Evolutionary conservation across 2,888 invertebrate species (phyloP), one percentile per base, ranked within the genome.

Genomic region (Eupeodes latifasciatus): DNA sequence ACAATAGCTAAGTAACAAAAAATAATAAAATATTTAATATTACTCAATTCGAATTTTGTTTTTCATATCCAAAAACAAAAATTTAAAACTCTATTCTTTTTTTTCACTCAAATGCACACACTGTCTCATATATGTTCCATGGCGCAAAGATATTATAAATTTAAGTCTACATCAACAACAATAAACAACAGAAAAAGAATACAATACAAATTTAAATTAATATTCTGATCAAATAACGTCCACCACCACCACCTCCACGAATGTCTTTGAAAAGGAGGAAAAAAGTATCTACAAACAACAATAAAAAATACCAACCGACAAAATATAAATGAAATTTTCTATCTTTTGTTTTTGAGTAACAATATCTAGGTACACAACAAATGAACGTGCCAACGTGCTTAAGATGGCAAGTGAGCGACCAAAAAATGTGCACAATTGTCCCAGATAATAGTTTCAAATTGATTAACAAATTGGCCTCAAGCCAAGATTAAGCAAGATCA

Each of bases 351-450:
- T 11, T 47, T 66, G 64, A 61, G 79, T 76, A 67, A 84, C 1
- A 69, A 55, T 44, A 66, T 27, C 66, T 27, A 34, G 1, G 47
- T 11, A 12, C 5, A 80, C 72, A 84, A 81, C 64, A 40, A 40
- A 5, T 40, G 40, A 40, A 40, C 40, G 40, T 40, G 40, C 40
- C 67, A 74, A 84, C 84, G 87, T 87, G 84, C 80, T 44, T 55
- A 74, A 51, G 62, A 82, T 61, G 61, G 74, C 40, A 9, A 40
- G 40, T 9, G 9, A 40, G 9, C 6, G 40, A 59, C 77, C 57
- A 69, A 86, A 85, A 76, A 84, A 86, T 80, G 87, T 87, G 84
- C 80, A 87, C 77, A 80, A 77, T 66, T 80, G 84, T 77, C 87
- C 84, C 59, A 87, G 76, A 80, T 83, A 83, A 44, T 55, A 2